phyloP scores from a whole-genome alignment of 2,888 invertebrate genomes.

The Caenorhabditis doughertyi region DNA sequence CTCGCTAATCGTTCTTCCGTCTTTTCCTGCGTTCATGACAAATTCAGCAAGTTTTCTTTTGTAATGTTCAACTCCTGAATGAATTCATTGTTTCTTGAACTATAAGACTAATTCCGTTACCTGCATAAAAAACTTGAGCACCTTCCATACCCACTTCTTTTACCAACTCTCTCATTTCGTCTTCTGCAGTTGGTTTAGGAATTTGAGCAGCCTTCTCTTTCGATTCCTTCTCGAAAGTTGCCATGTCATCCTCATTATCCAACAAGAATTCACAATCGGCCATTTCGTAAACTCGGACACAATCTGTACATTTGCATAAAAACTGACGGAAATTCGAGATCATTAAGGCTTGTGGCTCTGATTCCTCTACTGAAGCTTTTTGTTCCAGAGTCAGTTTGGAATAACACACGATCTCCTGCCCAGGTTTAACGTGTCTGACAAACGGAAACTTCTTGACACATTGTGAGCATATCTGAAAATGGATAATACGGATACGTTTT shows the following conservation, averaged over 20 bases:
- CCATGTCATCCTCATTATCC: conserved; percentile 71
- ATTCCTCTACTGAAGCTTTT: background rate
- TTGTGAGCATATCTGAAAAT: conserved; percentile 30
- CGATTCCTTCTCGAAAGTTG: conserved; percentile 63
- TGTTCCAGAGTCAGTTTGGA: conserved; percentile 18
- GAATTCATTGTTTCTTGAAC: background rate
- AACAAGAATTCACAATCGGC: conserved; percentile 70
- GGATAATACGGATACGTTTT: background rate
- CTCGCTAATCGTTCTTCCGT: conserved; percentile 55
- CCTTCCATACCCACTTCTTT: conserved; percentile 62
- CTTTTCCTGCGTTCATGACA: conserved; percentile 11
- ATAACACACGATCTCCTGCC: conserved; percentile 36
- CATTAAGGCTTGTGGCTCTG: background rate
- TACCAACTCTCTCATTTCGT: conserved; percentile 58
- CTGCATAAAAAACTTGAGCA: conserved; percentile 52
- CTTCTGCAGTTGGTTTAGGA: conserved; percentile 16
- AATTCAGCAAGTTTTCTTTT: conserved; percentile 66
- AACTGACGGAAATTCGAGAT: conserved; percentile 21
- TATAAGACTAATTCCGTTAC: no score
- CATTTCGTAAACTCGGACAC: conserved; percentile 59
- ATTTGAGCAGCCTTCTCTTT: conserved; percentile 31
- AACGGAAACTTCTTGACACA: conserved; percentile 49
- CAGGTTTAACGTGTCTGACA: conserved; percentile 6
- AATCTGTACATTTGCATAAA: conserved; percentile 69
- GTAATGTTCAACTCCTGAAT: conserved; percentile 66